Percentiles rank a stretch among this genome's conserved stretches.
These are phyloP conservation scores for Anoura caudifer DNA, from an alignment of 2,113 vertebrate species.

Conservation along the genomic window DNA sequence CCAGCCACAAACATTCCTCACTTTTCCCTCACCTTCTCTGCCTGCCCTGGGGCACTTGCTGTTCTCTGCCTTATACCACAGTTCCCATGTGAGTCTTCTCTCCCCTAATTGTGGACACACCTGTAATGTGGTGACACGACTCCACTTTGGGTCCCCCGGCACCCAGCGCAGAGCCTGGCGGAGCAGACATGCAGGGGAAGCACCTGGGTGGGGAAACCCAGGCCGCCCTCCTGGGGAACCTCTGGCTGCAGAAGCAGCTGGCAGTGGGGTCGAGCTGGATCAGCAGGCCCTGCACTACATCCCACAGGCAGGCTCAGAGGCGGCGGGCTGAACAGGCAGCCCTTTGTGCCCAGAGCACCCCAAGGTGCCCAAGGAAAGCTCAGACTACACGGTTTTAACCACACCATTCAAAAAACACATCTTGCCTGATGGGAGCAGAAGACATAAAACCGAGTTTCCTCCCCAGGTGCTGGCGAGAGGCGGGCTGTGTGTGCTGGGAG, in stretches of 20 bases:
- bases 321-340: neutral
- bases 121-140: too few relatives aligned
- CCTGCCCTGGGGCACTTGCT: fast-evolving
- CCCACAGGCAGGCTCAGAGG: neutral
- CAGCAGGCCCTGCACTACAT: neutral
- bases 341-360: neutral
- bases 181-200: neutral
- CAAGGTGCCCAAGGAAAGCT: neutral
- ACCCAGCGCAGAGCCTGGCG: neutral
- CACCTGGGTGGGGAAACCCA: neutral
- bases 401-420: neutral
- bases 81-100: neutral
- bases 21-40: neutral
- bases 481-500: too few relatives aligned
- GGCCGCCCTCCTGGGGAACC: neutral
- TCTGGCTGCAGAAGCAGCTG: neutral
- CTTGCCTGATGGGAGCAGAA: neutral
- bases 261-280: neutral
- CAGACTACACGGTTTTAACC: neutral
- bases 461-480: neutral
- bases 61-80: too few relatives aligned
- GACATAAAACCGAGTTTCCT: neutral
- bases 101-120: neutral
- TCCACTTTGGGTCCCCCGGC: neutral
- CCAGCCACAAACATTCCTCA: fast-evolving